phyloP scores from a whole-genome alignment of 2,888 invertebrate species.

The Alentia gelatinosa region DNA sequence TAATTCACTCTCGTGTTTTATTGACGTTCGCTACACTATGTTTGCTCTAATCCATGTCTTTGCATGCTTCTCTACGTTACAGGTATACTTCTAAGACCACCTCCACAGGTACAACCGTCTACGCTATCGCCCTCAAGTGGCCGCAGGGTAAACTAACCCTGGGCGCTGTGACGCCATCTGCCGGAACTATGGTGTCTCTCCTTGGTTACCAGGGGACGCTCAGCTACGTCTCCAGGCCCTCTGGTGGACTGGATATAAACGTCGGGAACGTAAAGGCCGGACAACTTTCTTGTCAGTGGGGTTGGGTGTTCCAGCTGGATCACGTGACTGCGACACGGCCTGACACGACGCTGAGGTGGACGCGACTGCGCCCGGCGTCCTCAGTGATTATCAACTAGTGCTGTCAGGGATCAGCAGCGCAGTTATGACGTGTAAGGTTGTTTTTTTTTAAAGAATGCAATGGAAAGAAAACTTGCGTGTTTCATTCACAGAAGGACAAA shows the following conservation, averaged over 20 bases:
- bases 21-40: too few species aligned
- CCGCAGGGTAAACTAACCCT: slow-evolving; percentile 84
- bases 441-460: too few species aligned
- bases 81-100: slow-evolving; percentile 72
- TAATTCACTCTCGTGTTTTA: too few species aligned
- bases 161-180: slow-evolving; percentile 79
- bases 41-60: too few species aligned
- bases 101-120: slow-evolving; percentile 81
- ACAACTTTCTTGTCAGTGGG: slow-evolving; percentile 73
- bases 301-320: slow-evolving; percentile 75
- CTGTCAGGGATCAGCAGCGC: too few species aligned
- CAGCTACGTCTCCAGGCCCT: background rate
- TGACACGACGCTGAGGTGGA: background rate
- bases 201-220: slow-evolving; percentile 81
- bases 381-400: background rate
- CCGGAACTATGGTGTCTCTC: slow-evolving; percentile 80
- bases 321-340: background rate
- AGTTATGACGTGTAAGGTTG: too few species aligned
- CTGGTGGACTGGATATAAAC: slow-evolving; percentile 68
- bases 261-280: slow-evolving; percentile 69
- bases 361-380: background rate
- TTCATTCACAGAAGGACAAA: too few species aligned
- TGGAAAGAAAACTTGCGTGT: too few species aligned
- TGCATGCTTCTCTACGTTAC: too few species aligned
- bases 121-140: slow-evolving; percentile 87